Base-by-base conservation (phyloP, 1,140 invertebrate species). In the Phymorhynchus buccinoides region DNA sequence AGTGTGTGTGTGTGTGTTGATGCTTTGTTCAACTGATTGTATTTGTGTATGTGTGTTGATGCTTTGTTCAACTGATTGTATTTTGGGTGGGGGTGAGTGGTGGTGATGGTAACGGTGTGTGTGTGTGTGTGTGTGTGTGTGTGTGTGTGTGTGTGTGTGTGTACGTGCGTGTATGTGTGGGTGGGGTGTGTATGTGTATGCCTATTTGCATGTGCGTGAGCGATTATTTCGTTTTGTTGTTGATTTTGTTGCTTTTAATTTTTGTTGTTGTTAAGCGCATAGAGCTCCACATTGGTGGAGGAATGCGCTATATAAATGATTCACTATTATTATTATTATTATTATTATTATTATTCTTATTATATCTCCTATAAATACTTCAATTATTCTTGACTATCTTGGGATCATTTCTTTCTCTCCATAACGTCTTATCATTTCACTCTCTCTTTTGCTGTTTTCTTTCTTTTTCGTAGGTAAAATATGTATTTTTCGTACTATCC, bases 91-190 rank as follows among this genome's bases (percentile, higher is more conserved):
- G 48, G 14, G 27, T 48, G 78, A 30, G 48, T 42, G 48, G n/a
- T 37, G n/a, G 48, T 42, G 48, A 22, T 4, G 6, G 35, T 80
- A 27, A 6, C 18, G 42, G 78, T 80, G 41, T 48, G 48, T 80
- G 78, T 80, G 41, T 48, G n/a, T 32, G 48, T 80, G 78, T 32
- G 48, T 44, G 48, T 32, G 41, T 44, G 30, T 52, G 30, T 42
- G 48, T 80, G 35, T 78, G 41, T 41, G 41, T 41, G 41, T 41
- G 41, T 39, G 37, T 78, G n/a, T 84, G 48, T 41, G 56, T 78
- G 37, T 78, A 35, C 18, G 16, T 35, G 75, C 30, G 6, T 39
- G 42, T 78, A 16, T 44, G 37, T 39, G 42, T 44, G 42, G 42
- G 78, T 80, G 14, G 4, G 32, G 18, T 18, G 18, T 48, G 44